These are phyloP conservation scores for Drosophila planitibia DNA, from an alignment of 2,888 invertebrate species.

Conservation along the genomic window DNA sequence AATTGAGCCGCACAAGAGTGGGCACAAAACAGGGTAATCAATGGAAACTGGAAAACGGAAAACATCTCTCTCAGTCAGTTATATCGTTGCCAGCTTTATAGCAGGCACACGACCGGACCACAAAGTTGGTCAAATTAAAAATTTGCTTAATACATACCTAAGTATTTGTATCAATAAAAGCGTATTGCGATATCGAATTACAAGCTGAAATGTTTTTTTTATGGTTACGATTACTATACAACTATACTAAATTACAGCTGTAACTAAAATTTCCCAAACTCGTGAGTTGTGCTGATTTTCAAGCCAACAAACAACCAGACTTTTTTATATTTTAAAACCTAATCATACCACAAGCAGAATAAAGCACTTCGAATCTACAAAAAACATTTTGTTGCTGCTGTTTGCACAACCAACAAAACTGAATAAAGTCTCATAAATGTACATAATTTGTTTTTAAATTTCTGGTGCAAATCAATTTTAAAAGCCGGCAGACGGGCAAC, in stretches of 20 bases:
- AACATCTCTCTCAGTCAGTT: conserved; percentile 2
- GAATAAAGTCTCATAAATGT: background rate
- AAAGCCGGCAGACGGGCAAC: background rate
- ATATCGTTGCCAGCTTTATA: conserved; percentile 13
- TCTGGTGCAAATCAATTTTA: background rate
- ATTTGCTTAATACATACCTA: background rate
- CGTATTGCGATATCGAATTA: background rate
- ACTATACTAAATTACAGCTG: too few relatives aligned
- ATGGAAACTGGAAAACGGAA: conserved; percentile 1
- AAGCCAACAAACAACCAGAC: background rate
- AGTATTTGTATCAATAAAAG: background rate
- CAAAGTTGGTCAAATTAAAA: conserved; percentile 11
- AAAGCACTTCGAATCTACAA: background rate
- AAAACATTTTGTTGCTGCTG: background rate
- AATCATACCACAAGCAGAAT: background rate
- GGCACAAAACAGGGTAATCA: conserved; percentile 32
- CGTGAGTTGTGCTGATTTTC: background rate
- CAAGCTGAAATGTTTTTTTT: background rate
- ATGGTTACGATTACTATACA: background rate
- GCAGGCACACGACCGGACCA: conserved; percentile 9
- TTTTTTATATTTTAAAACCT: background rate
- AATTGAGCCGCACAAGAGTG: conserved; percentile 34
- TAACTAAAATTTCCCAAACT: background rate
- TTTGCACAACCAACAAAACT: background rate
- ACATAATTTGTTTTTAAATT: background rate